Conservation (phyloP, 2,113 vertebrate species). For the Aldabrachelys gigantea region DNA sequence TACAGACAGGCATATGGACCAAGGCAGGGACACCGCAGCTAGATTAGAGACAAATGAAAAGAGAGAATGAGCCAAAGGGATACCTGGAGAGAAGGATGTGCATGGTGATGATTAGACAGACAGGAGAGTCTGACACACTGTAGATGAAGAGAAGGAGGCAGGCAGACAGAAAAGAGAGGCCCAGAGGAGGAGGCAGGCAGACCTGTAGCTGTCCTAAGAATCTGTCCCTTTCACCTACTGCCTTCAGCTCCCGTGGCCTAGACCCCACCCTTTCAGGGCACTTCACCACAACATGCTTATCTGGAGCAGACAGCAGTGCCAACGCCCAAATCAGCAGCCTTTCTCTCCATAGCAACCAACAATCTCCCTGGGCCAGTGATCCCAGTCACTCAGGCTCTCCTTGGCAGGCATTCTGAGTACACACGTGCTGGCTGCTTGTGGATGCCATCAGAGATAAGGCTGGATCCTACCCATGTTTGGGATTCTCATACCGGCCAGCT, state of each 20-base stretch:
- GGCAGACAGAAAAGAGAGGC: not conserved
- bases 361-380: not conserved
- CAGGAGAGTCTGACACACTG: not conserved
- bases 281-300: constrained; percentile 12
- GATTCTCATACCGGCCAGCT: not conserved
- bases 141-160: not conserved
- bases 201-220: not conserved
- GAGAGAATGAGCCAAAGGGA: not conserved
- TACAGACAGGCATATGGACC: not conserved
- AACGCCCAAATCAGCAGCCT: constrained; percentile 36
- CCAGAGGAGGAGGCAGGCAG: not conserved
- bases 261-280: not conserved
- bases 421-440: not conserved
- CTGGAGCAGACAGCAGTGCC: not conserved
- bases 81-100: not conserved
- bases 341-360: constrained; percentile 41
- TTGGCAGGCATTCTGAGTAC: not conserved
- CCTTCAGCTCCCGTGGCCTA: not conserved
- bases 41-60: not conserved
- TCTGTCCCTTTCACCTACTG: not conserved
- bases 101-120: not conserved
- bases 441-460: constrained; percentile 8
- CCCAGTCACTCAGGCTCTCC: not conserved
- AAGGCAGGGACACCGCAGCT: not conserved
- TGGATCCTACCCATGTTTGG: not conserved